Conservation (phyloP, 2,113 vertebrate species). For the Progne subis region DNA sequence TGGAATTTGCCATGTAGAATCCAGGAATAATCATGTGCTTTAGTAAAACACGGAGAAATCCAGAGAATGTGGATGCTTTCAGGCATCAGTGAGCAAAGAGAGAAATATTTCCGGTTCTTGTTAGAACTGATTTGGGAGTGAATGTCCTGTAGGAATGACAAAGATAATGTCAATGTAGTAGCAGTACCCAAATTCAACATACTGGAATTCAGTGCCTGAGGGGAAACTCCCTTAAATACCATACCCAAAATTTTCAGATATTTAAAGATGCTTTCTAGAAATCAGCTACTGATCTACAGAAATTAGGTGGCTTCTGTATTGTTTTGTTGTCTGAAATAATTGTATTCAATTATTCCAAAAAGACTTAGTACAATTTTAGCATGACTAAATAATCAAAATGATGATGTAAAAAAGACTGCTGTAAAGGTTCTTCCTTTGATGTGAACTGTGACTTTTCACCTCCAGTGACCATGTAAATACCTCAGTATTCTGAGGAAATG, state of each 20-base stretch:
- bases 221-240: neutral
- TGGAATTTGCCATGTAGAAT: neutral
- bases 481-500: neutral
- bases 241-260: neutral
- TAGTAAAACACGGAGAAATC: neutral
- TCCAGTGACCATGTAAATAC: neutral
- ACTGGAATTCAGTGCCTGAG: neutral
- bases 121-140: neutral
- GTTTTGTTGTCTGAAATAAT: neutral
- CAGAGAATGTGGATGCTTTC: neutral
- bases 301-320: neutral
- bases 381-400: neutral
- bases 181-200: neutral
- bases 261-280: neutral
- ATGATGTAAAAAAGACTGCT: neutral
- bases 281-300: neutral
- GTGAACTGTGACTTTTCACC: neutral
- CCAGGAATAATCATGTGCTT: neutral
- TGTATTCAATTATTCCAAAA: neutral
- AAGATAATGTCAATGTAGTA: fast-evolving
- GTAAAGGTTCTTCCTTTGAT: neutral
- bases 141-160: neutral
- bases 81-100: neutral
- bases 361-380: neutral
- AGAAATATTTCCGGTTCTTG: neutral